phyloP scores from a whole-genome alignment of 2,888 invertebrate genomes.

The Drosophila parthenogenetica region DNA sequence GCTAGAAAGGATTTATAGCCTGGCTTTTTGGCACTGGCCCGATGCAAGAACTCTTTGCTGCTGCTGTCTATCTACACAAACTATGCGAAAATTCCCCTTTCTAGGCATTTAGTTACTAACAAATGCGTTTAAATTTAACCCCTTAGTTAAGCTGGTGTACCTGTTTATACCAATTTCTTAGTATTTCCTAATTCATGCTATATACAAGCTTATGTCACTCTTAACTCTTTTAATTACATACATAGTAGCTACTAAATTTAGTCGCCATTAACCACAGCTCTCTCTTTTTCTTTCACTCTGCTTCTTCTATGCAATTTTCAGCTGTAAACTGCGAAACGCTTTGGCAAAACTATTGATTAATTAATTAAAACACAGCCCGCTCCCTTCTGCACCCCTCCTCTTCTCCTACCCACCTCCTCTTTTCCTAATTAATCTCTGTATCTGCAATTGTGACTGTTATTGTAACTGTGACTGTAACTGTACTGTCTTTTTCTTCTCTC shows the following conservation, averaged over 20 bases:
- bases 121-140: conserved; percentile 20
- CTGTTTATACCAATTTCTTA: background rate
- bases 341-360: conserved; percentile 34
- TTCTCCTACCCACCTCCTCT: background rate
- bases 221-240: conserved; percentile 14
- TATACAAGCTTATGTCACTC: conserved; percentile 14
- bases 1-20: conserved; percentile 59
- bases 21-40: conserved; percentile 54
- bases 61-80: conserved; percentile 54
- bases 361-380: conserved; percentile 5
- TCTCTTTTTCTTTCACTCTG: conserved; percentile 39
- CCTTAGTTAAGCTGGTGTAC: conserved; percentile 5
- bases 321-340: conserved; percentile 72
- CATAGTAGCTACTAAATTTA: conserved; percentile 42
- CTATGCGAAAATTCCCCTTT: conserved; percentile 25
- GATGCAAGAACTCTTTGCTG: conserved; percentile 59
- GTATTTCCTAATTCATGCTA: conserved; percentile 9
- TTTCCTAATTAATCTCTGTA: conserved; percentile 17
- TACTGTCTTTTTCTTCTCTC: conserved; percentile 52
- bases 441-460: conserved; percentile 42
- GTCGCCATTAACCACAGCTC: conserved; percentile 43
- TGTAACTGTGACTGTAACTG: conserved; percentile 48
- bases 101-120: conserved; percentile 29
- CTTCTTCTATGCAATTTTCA: conserved; percentile 66
- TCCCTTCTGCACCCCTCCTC: background rate